A percentile compares a stretch with the other conserved stretches of the same genome.
These are phyloP conservation scores for Erythrocebus patas DNA, from an alignment of 2,113 vertebrate genomes.

Conservation along the genomic window DNA sequence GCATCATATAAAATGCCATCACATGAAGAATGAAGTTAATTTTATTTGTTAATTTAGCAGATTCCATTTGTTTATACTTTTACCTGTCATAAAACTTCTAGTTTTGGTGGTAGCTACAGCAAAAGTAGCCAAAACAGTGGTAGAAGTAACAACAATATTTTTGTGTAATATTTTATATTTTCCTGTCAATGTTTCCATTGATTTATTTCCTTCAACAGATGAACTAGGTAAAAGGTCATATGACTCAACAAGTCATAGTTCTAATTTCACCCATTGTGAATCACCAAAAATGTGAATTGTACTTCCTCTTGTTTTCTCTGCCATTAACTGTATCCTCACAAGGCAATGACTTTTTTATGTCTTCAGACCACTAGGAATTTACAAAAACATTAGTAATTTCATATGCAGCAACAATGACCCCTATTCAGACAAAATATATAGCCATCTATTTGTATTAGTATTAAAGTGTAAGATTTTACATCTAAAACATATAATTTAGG, in stretches of 20 bases:
- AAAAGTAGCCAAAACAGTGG: background rate
- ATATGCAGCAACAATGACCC: background rate
- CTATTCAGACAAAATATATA: conserved; percentile 14
- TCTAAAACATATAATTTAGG: conserved; percentile 49
- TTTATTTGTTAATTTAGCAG: background rate
- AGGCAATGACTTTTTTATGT: background rate
- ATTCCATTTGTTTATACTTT: background rate
- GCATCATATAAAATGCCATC: background rate
- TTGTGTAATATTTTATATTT: background rate
- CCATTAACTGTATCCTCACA: background rate
- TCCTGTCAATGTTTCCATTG: background rate
- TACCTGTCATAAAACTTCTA: background rate
- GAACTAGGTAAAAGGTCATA: background rate
- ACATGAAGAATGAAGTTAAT: background rate
- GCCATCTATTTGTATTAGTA: background rate
- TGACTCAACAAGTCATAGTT: background rate
- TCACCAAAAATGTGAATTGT: background rate
- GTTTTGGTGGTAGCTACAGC: background rate
- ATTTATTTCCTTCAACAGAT: background rate
- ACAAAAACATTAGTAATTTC: background rate
- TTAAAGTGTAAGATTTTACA: conserved; percentile 26
- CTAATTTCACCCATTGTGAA: background rate
- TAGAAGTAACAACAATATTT: background rate
- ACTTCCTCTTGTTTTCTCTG: background rate
- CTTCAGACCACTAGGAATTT: background rate